Base-by-base conservation (phyloP, 2,113 vertebrate species). In the Carassius gibelio region DNA sequence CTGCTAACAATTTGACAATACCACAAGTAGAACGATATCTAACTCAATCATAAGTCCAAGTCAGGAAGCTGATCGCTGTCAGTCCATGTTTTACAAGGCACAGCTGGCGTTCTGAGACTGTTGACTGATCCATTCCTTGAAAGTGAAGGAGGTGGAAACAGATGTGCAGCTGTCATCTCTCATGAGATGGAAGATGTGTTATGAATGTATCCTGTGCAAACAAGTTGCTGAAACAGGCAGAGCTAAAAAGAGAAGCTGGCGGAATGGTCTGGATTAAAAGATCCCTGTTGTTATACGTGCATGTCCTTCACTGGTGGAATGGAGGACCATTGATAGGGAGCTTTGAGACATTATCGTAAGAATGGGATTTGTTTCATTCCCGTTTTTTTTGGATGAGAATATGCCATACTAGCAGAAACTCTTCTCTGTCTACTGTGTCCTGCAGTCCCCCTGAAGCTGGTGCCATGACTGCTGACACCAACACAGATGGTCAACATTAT, bases 151-250 rank as follows among this genome's bases (percentile, higher is more conserved):
- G 42, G 62, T 77, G 36, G 36, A 83, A 62, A 81, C 84, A 86
- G 68, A 75, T 86, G 84, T 82, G 78, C 68, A 75, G 57, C 42
- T 86, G 69, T 86, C 78, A 86, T 48, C 72, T 86, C 76, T 85
- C 52, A 62, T 74, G 77, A 74, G 64, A 45, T 30, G 19, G 61
- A 84, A 84, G 61, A 69, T 84, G 62, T 38, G 75, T 84, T 77
- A 68, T 84, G 75, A 78, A 62, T 76, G 75, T 66, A 66, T 69
- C 75, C 42, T 50, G 55, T 13, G 50, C 84, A 71, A 68, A 69
- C 61, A 79, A 59, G 72, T 10, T 55, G 75, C 62, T 69, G 84
- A 79, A 78, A 72, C 7, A 21, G 74, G 57, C 6, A 79, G 50
- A 42, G 64, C 38, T 59, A 38, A 62, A 64, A 61, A 55, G 11